Evolutionary conservation across 2,888 invertebrate genomes (phyloP), one percentile per base, ranked within the genome.

Genomic region (Synergus itoensis): DNA sequence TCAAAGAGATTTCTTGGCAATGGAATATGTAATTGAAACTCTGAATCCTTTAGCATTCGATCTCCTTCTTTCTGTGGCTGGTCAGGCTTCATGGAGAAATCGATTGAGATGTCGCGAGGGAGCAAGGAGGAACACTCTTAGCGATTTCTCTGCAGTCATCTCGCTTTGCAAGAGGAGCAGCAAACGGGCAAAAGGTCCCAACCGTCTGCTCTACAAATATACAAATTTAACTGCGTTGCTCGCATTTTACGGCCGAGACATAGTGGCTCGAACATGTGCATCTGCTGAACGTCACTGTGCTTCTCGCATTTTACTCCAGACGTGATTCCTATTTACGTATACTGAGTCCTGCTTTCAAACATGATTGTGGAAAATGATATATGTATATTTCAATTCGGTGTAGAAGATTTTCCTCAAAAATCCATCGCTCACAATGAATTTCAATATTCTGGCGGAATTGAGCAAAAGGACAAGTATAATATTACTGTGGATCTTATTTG

Each of bases 191-290:
- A 81, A 80, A 79, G 80, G 65, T 78, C 78, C 77, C 67, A 76
- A 77, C 69, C 69, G 76, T 64, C 67, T 81, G 77, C 84, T 87
- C 87, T 88, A 86, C 89, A 89, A 90, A 90, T 90, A 90, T 88
- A 89, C 90, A 86, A 87, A 89, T 90, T 91, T 90, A 89, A 90
- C 88, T 88, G 83, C 87, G 76, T 67, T 82, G 82, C 79, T 78
- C 82, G 84, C 86, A 86, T 89, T 90, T 90, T 89, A 90, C 86
- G 87, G 85, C 85, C 86, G 86, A 86, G 87, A 87, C 87, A 76
- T 48, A 73, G 48, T 53, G 69, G 48, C 48, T 73, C 48, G 16
- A 73, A 73, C 69, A 73, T 73, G 69, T 73, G 69, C 69, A 60
- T 60, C 60, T 60, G 60, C 60, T 60, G 60, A 60, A 60, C 60